phyloP scores from a whole-genome alignment of 2,888 invertebrate genomes.

The Perizoma affinitatum region DNA sequence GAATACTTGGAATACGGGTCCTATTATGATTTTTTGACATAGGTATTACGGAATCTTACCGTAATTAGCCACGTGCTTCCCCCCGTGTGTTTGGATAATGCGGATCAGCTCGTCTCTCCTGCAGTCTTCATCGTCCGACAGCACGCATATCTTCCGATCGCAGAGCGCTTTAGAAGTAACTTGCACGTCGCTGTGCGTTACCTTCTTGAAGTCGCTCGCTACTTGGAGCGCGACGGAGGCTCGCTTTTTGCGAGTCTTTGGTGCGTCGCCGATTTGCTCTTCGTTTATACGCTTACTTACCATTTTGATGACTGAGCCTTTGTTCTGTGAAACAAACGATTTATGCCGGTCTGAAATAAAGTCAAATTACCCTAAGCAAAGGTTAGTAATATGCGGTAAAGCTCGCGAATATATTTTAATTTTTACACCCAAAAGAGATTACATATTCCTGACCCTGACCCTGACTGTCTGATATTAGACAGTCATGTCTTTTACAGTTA shows the following conservation, averaged over 20 bases:
- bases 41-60: slow-evolving; percentile 51
- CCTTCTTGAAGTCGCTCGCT: slow-evolving; percentile 58
- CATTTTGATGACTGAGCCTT: slow-evolving; percentile 63
- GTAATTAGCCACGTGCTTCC: slow-evolving; percentile 62
- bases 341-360: neutral
- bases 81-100: slow-evolving; percentile 66
- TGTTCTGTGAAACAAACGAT: slow-evolving; percentile 45
- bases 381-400: too few relatives aligned
- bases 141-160: slow-evolving; percentile 61
- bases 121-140: slow-evolving; percentile 68
- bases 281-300: slow-evolving; percentile 58
- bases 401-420: too few relatives aligned
- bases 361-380: too few relatives aligned
- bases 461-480: too few relatives aligned
- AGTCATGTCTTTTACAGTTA: too few relatives aligned
- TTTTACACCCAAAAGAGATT: too few relatives aligned
- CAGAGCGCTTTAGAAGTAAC: slow-evolving; percentile 60
- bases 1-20: too few relatives aligned
- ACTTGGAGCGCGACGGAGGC: slow-evolving; percentile 53
- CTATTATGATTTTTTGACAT: too few relatives aligned
- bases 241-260: slow-evolving; percentile 55
- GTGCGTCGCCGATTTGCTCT: slow-evolving; percentile 47
- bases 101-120: slow-evolving; percentile 54
- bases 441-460: too few relatives aligned
- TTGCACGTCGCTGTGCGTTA: slow-evolving; percentile 42